Base-by-base conservation (phyloP, 2,797 vertebrate genomes). In the Gadopsis marmoratus region DNA sequence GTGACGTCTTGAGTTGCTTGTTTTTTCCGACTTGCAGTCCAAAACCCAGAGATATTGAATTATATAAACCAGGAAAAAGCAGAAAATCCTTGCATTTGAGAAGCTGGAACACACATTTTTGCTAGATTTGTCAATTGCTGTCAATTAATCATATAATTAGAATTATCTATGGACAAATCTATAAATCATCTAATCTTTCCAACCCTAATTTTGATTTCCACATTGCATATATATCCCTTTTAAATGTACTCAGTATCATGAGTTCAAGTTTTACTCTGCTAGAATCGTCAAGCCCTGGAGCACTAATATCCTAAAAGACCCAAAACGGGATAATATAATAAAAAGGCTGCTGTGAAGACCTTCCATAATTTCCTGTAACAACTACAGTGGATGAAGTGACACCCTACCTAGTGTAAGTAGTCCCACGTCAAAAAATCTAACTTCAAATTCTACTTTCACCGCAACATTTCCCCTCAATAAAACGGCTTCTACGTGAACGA, bases 391-490 rank as follows among this genome's bases (percentile, higher is more conserved):
- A 78, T 63, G 35, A 82, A 63, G 43, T 35, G 75, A 74, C 51
- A 50, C 31, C 37, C 56, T 17, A n/a, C 19, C 16, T n/a, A 6
- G 33, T 45, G 29, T 8, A 54, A 12, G 29, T 51, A 33, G 54
- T 39, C 62, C 50, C 26, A 71, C 39, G 7, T 84, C 47, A 63
- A 35, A 35, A 0, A 72, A 72, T 75, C 79, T 21, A 62, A 33
- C 55, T 26, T n/a, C 19, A 74, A 65, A 72, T 72, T 70, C 26
- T 54, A 29, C 47, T 13, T 13, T 71, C n/a, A 67, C 67, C 58
- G 19, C 71, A 73, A 74, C 72, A 72, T 72, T 84, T 79, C n/a
- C 23, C 12, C n/a, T 8, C 51, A 65, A 60, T 68, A 80, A 85
- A 88, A 77, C 21, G 13, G 17, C 59, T 66, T 33, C 31, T 54